phyloP scores from a whole-genome alignment of 2,113 vertebrate species.

The Peromyscus californicus region DNA sequence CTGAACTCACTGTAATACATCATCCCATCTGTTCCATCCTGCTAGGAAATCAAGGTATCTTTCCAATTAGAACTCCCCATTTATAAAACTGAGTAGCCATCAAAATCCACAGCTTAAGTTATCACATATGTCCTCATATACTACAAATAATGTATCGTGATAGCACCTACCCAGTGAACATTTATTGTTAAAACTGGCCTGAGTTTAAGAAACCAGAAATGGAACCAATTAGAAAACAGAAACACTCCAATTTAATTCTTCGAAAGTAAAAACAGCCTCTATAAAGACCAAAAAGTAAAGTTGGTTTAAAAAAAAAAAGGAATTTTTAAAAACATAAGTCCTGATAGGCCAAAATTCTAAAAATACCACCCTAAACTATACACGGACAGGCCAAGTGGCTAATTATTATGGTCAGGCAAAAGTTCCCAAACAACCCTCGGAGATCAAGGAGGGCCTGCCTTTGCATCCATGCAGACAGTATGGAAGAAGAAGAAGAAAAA shows the following conservation, averaged over 20 bases:
- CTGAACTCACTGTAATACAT: slow-evolving; percentile 35
- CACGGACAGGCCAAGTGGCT: neutral
- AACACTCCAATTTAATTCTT: slow-evolving; percentile 51
- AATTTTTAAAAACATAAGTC: neutral
- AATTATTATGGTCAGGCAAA: slow-evolving; percentile 26
- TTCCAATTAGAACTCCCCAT: slow-evolving; percentile 51
- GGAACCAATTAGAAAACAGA: slow-evolving; percentile 51
- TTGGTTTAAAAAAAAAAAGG: neutral
- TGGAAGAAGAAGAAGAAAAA: neutral
- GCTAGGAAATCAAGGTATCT: slow-evolving; percentile 60
- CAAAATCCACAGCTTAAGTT: slow-evolving; percentile 34
- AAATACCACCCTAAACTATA: slow-evolving; percentile 41
- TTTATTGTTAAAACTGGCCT: slow-evolving; percentile 24
- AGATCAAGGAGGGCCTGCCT: slow-evolving; percentile 3
- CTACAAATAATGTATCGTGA: neutral
- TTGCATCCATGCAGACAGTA: neutral
- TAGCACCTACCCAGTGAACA: slow-evolving; percentile 35
- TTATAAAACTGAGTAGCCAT: slow-evolving; percentile 46
- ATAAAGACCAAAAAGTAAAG: slow-evolving; percentile 32
- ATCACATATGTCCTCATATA: neutral
- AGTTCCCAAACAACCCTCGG: neutral
- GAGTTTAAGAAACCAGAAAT: slow-evolving; percentile 51
- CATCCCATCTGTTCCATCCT: slow-evolving; percentile 43
- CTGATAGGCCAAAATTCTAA: slow-evolving; percentile 25
- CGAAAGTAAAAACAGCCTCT: slow-evolving; percentile 53